phyloP scores from a whole-genome alignment of 92 coral and sea anemone genomes.

The Umimayanthus kanabou region DNA sequence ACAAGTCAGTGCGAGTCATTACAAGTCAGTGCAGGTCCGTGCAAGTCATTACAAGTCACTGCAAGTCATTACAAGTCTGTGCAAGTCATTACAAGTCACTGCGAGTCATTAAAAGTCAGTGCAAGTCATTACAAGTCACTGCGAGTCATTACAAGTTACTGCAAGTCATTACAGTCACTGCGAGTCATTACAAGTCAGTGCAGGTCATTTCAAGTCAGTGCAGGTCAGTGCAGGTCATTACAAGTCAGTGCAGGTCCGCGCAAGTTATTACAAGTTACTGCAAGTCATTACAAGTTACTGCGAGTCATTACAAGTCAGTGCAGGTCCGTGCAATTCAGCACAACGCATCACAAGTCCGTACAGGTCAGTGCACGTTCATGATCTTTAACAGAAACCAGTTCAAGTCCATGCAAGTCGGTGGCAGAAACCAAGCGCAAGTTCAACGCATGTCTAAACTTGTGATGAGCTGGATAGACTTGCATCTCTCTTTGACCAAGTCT shows the following conservation, averaged over 20 bases:
- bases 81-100: neutral
- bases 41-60: neutral
- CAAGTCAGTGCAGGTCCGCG: neutral
- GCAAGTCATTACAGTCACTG: no score
- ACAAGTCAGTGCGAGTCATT: neutral
- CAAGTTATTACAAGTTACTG: no score
- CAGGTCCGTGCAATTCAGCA: neutral
- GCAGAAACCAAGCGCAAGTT: no score
- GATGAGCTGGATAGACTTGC: no score
- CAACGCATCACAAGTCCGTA: neutral
- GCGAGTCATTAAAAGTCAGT: no score
- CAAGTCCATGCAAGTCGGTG: neutral
- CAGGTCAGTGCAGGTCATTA: neutral
- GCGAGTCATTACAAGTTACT: neutral
- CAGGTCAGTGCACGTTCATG: neutral
- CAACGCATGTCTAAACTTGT: no score
- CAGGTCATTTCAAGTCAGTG: neutral
- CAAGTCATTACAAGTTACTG: neutral
- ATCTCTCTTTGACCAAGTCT: neutral
- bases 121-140: neutral
- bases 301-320: neutral
- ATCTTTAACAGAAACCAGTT: no score
- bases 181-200: no score
- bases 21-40: neutral
- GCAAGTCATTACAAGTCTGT: neutral